Evolutionary conservation across 2,888 invertebrate species (phyloP).

Genomic region (Eristalis intricaria): DNA sequence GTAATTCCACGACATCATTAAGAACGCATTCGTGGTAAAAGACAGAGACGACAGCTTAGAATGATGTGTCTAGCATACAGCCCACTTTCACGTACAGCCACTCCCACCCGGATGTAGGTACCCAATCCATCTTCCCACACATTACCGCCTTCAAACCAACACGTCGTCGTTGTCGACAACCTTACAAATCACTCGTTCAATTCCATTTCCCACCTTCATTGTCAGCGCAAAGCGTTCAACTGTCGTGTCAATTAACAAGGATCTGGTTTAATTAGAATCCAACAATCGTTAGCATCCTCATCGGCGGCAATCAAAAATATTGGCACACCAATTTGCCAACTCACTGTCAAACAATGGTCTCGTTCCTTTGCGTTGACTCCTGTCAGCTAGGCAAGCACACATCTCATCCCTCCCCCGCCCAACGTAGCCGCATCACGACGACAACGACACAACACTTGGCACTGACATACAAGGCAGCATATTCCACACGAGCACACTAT

Average conservation of each 20-base stretch:
- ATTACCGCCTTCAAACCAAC: no score
- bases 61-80: no score
- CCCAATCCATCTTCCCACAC: no score
- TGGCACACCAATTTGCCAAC: constrained; percentile 50
- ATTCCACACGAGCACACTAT: constrained; percentile 12
- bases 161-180: no score
- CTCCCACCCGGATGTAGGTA: no score
- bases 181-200: not conserved
- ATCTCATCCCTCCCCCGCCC: not conserved
- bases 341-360: constrained; percentile 29
- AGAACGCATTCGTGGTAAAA: no score
- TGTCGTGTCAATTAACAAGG: not conserved
- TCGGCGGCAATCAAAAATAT: constrained; percentile 42
- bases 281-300: not conserved
- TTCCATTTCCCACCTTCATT: not conserved
- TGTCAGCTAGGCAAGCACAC: not conserved
- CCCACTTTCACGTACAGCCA: no score
- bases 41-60: no score
- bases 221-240: not conserved
- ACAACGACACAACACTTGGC: not conserved
- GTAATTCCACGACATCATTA: no score
- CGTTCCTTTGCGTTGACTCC: not conserved
- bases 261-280: constrained; percentile 25
- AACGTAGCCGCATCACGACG: not conserved
- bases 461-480: constrained; percentile 9